phyloP scores from a whole-genome alignment of 2,888 invertebrate genomes.

The Tethea ocularis region DNA sequence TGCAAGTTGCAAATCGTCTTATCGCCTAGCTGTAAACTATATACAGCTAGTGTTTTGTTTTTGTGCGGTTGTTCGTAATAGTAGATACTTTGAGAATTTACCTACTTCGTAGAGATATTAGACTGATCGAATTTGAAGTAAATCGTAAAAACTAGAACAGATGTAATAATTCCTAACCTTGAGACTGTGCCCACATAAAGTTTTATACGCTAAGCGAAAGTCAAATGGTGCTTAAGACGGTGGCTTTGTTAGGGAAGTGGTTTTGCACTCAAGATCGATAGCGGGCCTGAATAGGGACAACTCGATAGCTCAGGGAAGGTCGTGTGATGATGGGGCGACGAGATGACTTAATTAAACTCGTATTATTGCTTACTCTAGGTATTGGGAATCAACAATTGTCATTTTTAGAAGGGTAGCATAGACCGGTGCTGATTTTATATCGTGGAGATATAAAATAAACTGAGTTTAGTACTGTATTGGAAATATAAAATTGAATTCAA shows the following conservation, averaged over 20 bases:
- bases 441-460: too few relatives aligned
- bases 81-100: too few relatives aligned
- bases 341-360: neutral
- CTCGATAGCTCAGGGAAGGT: constrained; percentile 9
- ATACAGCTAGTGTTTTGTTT: too few relatives aligned
- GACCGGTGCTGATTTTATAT: too few relatives aligned
- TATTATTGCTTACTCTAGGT: neutral
- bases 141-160: neutral
- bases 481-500: too few relatives aligned
- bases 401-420: neutral
- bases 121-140: neutral
- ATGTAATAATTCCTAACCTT: constrained; percentile 3
- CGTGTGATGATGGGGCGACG: neutral
- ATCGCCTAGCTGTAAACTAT: too few relatives aligned
- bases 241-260: constrained; percentile 36
- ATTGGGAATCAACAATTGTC: neutral
- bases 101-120: too few relatives aligned
- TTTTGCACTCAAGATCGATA: constrained; percentile 46
- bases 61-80: too few relatives aligned
- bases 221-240: constrained; percentile 9
- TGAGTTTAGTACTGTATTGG: too few relatives aligned
- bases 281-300: constrained; percentile 28
- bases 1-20: too few relatives aligned
- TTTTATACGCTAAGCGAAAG: constrained; percentile 6
- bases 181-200: constrained; percentile 7